Percentiles rank a stretch among this genome's conserved stretches.
These are phyloP conservation scores for Chymomyza amoena DNA, from an alignment of 2,888 invertebrate genomes.

Conservation along the genomic window DNA sequence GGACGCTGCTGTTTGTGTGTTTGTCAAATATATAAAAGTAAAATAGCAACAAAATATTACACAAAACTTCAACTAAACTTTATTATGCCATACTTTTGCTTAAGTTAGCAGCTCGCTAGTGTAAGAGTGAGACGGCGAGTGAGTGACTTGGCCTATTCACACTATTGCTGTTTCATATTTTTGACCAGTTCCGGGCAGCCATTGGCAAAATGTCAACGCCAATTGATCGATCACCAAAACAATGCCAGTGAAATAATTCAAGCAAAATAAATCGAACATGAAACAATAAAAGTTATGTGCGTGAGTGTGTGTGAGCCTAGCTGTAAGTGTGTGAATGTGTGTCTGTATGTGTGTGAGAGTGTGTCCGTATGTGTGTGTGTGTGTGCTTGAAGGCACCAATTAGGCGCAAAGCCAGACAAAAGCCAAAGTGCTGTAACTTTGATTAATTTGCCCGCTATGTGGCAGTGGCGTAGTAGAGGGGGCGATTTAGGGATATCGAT, in stretches of 20 bases:
- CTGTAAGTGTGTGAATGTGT: not conserved
- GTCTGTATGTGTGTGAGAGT: not conserved
- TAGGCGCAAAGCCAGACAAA: conserved; percentile 1
- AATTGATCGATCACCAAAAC: conserved; percentile 4
- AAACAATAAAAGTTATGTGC: conserved; percentile 3
- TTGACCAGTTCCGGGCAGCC: not conserved
- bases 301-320: not conserved
- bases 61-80: conserved; percentile 35
- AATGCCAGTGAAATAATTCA: not conserved
- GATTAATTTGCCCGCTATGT: conserved; percentile 62
- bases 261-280: conserved; percentile 7
- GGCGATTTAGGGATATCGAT: too few species aligned
- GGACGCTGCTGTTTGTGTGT: conserved; percentile 35
- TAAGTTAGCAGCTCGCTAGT: not conserved
- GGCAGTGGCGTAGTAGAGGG: not conserved
- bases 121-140: not conserved
- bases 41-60: conserved; percentile 29
- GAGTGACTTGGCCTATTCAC: not conserved
- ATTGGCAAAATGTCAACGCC: conserved; percentile 1
- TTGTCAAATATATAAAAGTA: conserved; percentile 27
- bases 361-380: not conserved
- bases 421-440: conserved; percentile 30
- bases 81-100: not conserved
- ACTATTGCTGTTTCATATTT: not conserved
- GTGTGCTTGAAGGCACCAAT: not conserved